Percentiles rank a stretch among this genome's conserved stretches.
These are phyloP conservation scores for Neria commutata DNA, from an alignment of 2,888 invertebrate species.

Conservation along the genomic window DNA sequence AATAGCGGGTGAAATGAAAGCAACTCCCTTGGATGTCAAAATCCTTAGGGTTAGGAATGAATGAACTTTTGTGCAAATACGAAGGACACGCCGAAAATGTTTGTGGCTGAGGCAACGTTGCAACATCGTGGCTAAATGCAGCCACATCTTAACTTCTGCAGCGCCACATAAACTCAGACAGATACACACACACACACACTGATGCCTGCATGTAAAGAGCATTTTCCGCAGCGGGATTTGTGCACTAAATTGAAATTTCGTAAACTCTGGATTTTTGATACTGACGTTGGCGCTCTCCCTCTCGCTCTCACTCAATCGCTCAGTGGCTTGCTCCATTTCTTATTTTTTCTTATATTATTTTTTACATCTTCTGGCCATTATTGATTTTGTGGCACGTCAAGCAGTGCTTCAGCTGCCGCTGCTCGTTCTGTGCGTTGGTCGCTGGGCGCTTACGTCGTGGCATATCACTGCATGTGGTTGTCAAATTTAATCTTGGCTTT, in stretches of 20 bases:
- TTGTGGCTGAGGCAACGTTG: background rate
- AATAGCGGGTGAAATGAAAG: no score
- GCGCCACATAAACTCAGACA: background rate
- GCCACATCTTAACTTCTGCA: background rate
- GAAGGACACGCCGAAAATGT: no score
- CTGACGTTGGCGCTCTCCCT: background rate
- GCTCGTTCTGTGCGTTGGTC: conserved; percentile 3
- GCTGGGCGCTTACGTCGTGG: background rate
- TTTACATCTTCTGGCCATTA: conserved; percentile 15
- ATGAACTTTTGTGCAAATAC: background rate
- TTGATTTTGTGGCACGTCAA: conserved; percentile 15
- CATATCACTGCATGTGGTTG: background rate
- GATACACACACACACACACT: background rate
- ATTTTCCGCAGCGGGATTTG: conserved; percentile 12
- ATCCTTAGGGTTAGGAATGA: conserved; percentile 7
- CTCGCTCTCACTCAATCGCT: background rate
- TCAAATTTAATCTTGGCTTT: conserved; percentile 14
- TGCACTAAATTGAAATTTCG: conserved; percentile 20
- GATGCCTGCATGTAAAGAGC: no score
- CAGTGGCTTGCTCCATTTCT: background rate
- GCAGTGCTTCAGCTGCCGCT: background rate
- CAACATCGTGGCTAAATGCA: conserved; percentile 3
- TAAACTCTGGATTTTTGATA: background rate
- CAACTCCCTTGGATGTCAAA: conserved; percentile 4
- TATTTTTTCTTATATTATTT: background rate